These are phyloP conservation scores for Anoplopoma fimbria DNA, from an alignment of 2,113 vertebrate species.

Conservation along the genomic window DNA sequence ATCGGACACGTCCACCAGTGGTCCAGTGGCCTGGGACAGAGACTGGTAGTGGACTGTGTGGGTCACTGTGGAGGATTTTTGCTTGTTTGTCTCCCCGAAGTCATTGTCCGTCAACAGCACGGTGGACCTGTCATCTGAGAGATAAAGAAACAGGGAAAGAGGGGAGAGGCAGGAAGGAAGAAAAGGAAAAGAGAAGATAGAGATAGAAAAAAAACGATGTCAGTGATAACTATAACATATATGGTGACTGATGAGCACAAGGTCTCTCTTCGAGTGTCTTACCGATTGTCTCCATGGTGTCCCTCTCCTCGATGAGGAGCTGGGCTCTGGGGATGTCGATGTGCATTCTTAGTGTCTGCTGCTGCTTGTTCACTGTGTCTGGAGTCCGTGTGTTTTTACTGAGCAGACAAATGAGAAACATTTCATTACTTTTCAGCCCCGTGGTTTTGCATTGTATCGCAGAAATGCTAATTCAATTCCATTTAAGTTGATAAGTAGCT, in stretches of 20 bases:
- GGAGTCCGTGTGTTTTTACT: constrained; percentile 98
- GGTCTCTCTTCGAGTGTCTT: constrained; percentile 44
- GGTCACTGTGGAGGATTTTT: constrained; percentile 97
- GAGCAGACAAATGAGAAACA: constrained; percentile 57
- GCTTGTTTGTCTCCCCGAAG: constrained; percentile 96
- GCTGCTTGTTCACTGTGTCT: constrained; percentile 96
- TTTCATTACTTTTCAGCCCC: constrained; percentile 26
- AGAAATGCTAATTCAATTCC: constrained; percentile 63
- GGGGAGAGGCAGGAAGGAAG: background rate
- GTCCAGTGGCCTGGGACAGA: constrained; percentile 96
- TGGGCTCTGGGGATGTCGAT: constrained; percentile 99
- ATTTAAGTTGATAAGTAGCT: constrained; percentile 69
- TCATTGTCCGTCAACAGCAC: constrained; percentile 97
- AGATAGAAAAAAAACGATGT: background rate
- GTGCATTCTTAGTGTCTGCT: constrained; percentile 97
- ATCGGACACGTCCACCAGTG: constrained; percentile 97
- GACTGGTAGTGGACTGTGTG: constrained; percentile 99
- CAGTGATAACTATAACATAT: background rate
- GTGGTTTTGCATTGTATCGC: constrained; percentile 47
- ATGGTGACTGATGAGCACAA: background rate
- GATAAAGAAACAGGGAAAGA: background rate
- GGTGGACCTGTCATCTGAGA: constrained; percentile 94
- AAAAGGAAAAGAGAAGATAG: background rate
- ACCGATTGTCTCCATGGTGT: constrained; percentile 99
- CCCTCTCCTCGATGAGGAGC: constrained; percentile 97